Percentiles rank a stretch among this genome's conserved stretches.
These are phyloP conservation scores for Atrina japonica DNA, from an alignment of 2,888 invertebrate species.

Conservation along the genomic window DNA sequence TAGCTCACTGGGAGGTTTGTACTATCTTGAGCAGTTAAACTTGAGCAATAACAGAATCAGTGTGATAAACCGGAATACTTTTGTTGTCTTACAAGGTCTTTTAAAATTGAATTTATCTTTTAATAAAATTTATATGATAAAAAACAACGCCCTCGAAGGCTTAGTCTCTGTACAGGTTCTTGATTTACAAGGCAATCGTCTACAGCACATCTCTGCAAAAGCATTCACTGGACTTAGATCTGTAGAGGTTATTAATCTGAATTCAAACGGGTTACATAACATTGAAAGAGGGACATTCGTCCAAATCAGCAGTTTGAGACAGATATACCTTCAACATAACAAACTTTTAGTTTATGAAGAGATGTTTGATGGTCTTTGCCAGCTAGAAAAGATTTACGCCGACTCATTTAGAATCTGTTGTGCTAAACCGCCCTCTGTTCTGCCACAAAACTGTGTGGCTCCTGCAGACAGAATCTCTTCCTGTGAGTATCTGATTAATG, in stretches of 20 bases:
- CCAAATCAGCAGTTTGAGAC: background rate
- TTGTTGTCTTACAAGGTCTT: background rate
- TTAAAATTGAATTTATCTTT: background rate
- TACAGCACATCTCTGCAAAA: background rate
- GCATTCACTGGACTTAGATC: background rate
- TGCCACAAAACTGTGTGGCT: background rate
- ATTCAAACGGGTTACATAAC: background rate
- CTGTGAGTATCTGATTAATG: background rate
- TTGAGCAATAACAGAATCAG: background rate
- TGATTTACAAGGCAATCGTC: background rate
- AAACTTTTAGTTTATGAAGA: background rate
- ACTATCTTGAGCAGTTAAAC: background rate
- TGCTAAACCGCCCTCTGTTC: background rate
- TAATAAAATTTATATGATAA: background rate
- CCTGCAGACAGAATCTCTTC: slow-evolving; percentile 2
- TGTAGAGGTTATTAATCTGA: background rate
- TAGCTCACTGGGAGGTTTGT: background rate
- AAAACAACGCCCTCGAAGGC: background rate
- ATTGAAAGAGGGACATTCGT: background rate
- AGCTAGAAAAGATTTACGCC: background rate
- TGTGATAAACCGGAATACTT: background rate
- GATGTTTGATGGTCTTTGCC: background rate
- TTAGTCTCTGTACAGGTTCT: background rate
- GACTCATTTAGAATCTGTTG: slow-evolving; percentile 13
- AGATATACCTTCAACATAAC: background rate